phyloP scores from a whole-genome alignment of 2,888 invertebrate genomes.

The Rhimphoctona megacephalus region DNA sequence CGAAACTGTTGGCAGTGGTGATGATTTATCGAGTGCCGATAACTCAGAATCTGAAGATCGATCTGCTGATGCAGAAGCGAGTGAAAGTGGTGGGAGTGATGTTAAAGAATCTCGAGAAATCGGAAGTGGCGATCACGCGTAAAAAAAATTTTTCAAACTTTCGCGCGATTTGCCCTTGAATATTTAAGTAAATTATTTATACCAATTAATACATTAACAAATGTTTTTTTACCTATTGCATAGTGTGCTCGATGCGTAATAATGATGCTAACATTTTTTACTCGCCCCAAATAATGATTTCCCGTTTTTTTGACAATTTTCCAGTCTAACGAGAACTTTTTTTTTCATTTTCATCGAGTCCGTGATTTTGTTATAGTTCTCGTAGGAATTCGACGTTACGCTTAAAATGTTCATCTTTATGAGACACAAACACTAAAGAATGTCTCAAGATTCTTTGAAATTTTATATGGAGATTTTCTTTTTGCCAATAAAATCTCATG shows the following conservation, averaged over 20 bases:
- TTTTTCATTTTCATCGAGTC: neutral
- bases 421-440: neutral
- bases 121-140: constrained; percentile 66
- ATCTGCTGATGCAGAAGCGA: neutral
- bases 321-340: neutral
- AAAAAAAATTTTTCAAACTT: constrained; percentile 7
- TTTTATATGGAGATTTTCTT: neutral
- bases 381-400: neutral
- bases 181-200: neutral
- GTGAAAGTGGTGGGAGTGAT: neutral
- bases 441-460: neutral
- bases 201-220: neutral
- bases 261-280: neutral
- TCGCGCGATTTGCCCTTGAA: neutral
- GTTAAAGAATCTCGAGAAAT: constrained; percentile 12
- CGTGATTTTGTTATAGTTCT: neutral
- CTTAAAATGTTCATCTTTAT: neutral
- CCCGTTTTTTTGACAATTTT: neutral
- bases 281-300: neutral
- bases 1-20: constrained; percentile 24
- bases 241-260: neutral
- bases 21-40: constrained; percentile 31
- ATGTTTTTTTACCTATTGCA: constrained; percentile 7
- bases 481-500: neutral
- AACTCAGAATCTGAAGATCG: constrained; percentile 8